Evolutionary conservation across 2,888 invertebrate genomes (phyloP).

Genomic region (Acleris sparsana): DNA sequence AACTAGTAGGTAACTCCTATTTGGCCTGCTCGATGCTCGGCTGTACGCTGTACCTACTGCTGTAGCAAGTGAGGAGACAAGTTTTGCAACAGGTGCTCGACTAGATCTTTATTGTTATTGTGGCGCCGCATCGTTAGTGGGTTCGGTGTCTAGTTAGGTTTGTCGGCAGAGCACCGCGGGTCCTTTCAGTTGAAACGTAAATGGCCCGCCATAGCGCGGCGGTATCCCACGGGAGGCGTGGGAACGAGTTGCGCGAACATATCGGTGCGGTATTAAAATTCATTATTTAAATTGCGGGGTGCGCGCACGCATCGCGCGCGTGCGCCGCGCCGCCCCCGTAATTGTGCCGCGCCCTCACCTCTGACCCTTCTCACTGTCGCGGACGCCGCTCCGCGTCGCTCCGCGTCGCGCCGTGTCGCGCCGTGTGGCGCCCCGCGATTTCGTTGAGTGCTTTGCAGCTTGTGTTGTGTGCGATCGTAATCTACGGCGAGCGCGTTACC

Average conservation of each 20-base stretch:
- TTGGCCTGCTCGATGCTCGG: too few species aligned
- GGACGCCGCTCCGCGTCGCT: conserved; percentile 15
- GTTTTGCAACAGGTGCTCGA: too few species aligned
- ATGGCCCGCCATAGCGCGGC: conserved; percentile 8
- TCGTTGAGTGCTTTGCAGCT: too few species aligned
- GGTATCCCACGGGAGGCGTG: conserved; percentile 32
- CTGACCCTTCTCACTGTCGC: conserved; percentile 27
- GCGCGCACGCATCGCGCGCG: conserved; percentile 35
- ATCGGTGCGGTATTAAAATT: conserved; percentile 38
- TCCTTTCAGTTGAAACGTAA: background rate
- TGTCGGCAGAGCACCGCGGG: too few species aligned
- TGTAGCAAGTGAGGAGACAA: too few species aligned
- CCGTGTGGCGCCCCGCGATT: too few species aligned
- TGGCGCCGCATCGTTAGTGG: background rate
- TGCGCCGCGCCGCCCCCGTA: conserved; percentile 42
- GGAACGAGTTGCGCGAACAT: conserved; percentile 40
- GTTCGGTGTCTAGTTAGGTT: background rate
- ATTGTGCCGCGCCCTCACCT: conserved; percentile 35
- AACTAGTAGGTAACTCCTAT: too few species aligned
- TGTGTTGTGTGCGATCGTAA: too few species aligned
- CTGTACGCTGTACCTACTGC: too few species aligned
- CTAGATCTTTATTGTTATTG: too few species aligned
- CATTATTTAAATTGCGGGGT: conserved; percentile 42
- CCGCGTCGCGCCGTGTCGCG: background rate
- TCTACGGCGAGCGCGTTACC: too few species aligned